Evolutionary conservation across 1,140 invertebrate genomes (phyloP).

Genomic region (Akabosia matsudoensis): DNA sequence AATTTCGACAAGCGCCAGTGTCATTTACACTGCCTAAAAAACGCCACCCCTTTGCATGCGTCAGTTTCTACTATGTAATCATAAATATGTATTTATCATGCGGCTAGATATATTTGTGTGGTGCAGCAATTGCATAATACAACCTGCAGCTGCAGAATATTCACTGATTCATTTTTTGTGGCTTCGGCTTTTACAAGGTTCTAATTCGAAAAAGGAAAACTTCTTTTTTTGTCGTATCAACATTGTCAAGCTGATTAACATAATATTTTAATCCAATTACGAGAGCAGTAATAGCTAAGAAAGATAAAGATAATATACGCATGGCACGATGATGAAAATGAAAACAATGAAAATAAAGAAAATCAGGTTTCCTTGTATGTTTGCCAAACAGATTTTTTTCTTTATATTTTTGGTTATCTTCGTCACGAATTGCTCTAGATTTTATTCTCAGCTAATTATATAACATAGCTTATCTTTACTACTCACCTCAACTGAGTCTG

Average conservation of each 20-base stretch:
- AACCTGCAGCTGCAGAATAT: no score
- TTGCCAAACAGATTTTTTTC: neutral
- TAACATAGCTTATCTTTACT: neutral
- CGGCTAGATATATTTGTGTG: no score
- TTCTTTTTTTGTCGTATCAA: neutral
- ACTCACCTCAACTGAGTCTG: constrained; percentile 42
- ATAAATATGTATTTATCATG: no score
- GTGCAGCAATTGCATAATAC: neutral
- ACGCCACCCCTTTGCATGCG: no score
- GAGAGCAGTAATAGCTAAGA: neutral
- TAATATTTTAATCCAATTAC: neutral
- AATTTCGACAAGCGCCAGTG: neutral
- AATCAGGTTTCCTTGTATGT: neutral
- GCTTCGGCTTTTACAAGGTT: neutral
- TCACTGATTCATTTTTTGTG: neutral
- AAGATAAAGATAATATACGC: neutral
- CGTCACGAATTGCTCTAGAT: neutral
- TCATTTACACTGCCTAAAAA: no score
- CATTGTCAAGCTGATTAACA: neutral
- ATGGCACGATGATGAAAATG: no score
- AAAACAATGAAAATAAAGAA: neutral
- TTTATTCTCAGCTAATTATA: neutral
- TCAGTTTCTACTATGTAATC: no score
- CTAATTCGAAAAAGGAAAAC: neutral
- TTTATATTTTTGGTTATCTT: neutral